Evolutionary conservation across 2,113 vertebrate species (phyloP).

Genomic region (Rhizomys pruinosus): DNA sequence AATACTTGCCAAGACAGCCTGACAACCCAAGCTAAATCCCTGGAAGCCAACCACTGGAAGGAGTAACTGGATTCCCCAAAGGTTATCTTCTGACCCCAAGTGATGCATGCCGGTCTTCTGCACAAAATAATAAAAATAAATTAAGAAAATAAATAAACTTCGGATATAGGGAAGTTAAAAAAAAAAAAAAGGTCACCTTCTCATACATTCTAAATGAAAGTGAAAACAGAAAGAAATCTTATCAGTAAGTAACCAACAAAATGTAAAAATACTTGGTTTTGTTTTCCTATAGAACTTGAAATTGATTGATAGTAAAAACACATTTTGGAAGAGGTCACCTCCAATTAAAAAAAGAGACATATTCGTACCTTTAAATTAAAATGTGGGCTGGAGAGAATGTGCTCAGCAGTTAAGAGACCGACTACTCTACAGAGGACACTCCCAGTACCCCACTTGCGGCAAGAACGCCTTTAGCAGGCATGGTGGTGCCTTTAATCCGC

Average conservation of each 20-base stretch:
- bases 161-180: not conserved
- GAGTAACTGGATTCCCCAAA: not conserved
- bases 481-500: no score
- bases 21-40: not conserved
- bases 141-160: not conserved
- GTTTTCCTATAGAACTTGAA: constrained; percentile 51
- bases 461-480: no score
- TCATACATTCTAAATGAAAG: constrained; percentile 47
- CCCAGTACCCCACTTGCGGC: no score
- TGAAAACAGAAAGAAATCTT: constrained; percentile 22
- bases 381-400: no score
- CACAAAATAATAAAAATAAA: not conserved
- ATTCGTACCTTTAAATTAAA: constrained; percentile 42
- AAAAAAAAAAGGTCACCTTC: not conserved
- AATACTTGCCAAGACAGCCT: no score
- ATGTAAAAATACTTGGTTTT: not conserved
- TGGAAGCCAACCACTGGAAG: not conserved
- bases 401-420: no score
- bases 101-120: not conserved
- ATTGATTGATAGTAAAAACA: constrained; percentile 1
- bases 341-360: not conserved
- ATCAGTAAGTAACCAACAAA: not conserved
- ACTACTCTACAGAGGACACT: no score
- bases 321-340: constrained; percentile 4
- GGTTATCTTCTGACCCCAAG: not conserved